Evolutionary conservation across 1,140 invertebrate species (phyloP).

Genomic region (Pseudomyrmex pallidus): DNA sequence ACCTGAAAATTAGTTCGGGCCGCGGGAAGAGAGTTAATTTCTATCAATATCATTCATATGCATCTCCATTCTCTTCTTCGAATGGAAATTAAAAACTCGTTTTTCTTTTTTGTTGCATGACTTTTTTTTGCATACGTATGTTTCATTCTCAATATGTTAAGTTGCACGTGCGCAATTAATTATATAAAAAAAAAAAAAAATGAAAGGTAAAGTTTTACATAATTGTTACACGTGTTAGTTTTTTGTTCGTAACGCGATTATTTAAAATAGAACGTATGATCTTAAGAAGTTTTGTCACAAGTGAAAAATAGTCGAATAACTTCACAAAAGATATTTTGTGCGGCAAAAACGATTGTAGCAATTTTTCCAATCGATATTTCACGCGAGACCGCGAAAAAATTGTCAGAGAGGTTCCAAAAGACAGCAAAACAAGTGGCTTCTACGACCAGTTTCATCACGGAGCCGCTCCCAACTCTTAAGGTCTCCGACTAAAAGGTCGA

Average conservation of each 20-base stretch:
- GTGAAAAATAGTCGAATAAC: neutral
- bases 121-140: too few relatives aligned
- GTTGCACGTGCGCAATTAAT: neutral
- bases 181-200: neutral
- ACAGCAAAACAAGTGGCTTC: constrained; percentile 46
- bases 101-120: too few relatives aligned
- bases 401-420: constrained; percentile 38
- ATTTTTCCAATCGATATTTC: neutral
- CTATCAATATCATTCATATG: neutral
- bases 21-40: neutral
- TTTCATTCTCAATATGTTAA: too few relatives aligned
- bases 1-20: constrained; percentile 30
- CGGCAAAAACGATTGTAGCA: neutral
- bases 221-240: neutral
- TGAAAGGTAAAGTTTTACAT: neutral
- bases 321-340: neutral
- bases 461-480: constrained; percentile 78
- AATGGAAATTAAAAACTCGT: constrained; percentile 7
- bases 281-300: neutral
- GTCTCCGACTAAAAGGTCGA: constrained; percentile 68
- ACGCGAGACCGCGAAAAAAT: constrained; percentile 4
- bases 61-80: neutral
- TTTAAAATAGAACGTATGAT: neutral
- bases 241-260: neutral
- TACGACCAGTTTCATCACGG: constrained; percentile 77